Base-by-base conservation (phyloP, 2,797 vertebrate genomes). In the Nannoperca australis region DNA sequence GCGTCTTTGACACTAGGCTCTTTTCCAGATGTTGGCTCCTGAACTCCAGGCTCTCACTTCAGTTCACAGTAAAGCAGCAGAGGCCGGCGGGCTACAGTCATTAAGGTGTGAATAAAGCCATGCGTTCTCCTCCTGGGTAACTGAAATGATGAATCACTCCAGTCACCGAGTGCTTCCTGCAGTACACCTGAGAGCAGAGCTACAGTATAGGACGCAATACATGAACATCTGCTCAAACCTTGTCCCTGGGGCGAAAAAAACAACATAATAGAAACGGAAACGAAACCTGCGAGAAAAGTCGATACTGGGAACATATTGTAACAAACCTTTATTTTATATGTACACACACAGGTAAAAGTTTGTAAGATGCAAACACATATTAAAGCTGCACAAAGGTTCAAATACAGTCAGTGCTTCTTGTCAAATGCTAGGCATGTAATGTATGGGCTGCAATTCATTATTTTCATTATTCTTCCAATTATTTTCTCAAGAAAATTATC, bases 61-160 rank as follows among this genome's bases (percentile, higher is more conserved):
- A 54, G 30, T 50, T 71, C 62, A 67, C 24, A 77, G 68, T 42
- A 42, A 73, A 50, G 36, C 40, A 9, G 54, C 62, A 67, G 64
- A 45, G 20, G 20, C 1, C 68, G 6, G 45, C 2, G 0, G 40
- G 50, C 56, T 54, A 4, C 61, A 72, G 51, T 71, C 71, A 81
- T 67, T 71, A 74, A 60, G 68, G 79, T 88, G 73, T 75, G 79
- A 85, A 82, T 78, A 75, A 75, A 83, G 56, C 59, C 12, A 32
- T 76, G 55, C 1, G 18, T 42, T 79, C 66, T 44, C 62, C 70
- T 77, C 73, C 53, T 18, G 71, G 67, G 65, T 67, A 30, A 77
- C 36, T 78, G 73, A 70, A 67, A 86, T 84, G 93, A 95, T 94
- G 87, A 91, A 94, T 93, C 76, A 73, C 84, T 73, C 20, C 58